Percentiles rank a stretch among this genome's conserved stretches.
Evolutionary conservation across 2,797 vertebrate species (phyloP).

Genomic region (Rhyacichthys aspro): DNA sequence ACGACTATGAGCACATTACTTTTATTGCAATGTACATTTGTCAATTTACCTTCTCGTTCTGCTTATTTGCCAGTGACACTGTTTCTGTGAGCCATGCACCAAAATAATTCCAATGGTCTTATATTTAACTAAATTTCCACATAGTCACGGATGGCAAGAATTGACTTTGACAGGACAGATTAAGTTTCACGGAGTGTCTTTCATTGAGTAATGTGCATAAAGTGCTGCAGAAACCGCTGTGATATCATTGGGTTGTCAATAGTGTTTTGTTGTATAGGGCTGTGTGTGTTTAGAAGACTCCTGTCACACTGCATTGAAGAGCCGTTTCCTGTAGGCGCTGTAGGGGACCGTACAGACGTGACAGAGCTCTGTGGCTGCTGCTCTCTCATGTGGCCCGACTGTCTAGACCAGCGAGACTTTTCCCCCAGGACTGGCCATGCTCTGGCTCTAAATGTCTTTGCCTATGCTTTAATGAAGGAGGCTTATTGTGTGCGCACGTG

Average conservation of each 20-base stretch:
- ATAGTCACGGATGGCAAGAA: conserved; percentile 43
- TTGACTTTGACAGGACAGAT: conserved; percentile 56
- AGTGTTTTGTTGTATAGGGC: conserved; percentile 46
- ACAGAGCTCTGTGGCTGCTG: conserved; percentile 41
- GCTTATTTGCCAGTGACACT: conserved; percentile 17
- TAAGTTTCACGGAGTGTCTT: conserved; percentile 56
- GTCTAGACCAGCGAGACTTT: conserved; percentile 50
- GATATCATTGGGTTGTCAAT: conserved; percentile 67
- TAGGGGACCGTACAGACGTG: conserved; percentile 40
- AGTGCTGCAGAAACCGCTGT: conserved; percentile 50
- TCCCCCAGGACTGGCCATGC: conserved; percentile 16
- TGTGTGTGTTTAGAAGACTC: conserved; percentile 36
- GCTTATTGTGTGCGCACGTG: not conserved
- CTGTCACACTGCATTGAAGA: conserved; percentile 43
- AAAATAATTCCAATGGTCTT: conserved; percentile 21
- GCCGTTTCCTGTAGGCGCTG: conserved; percentile 39
- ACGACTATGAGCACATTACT: conserved; percentile 3
- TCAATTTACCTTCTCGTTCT: conserved; percentile 24
- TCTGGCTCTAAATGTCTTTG: not conserved
- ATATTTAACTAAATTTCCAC: conserved; percentile 35
- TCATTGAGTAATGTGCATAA: conserved; percentile 49
- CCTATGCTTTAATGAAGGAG: conserved; percentile 3
- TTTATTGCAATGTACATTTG: conserved; percentile 20
- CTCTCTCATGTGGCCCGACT: conserved; percentile 51
- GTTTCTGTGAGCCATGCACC: conserved; percentile 17